These are phyloP conservation scores for Caenorhabditis plicata DNA, from an alignment of 2,888 invertebrate genomes.

Conservation along the genomic window DNA sequence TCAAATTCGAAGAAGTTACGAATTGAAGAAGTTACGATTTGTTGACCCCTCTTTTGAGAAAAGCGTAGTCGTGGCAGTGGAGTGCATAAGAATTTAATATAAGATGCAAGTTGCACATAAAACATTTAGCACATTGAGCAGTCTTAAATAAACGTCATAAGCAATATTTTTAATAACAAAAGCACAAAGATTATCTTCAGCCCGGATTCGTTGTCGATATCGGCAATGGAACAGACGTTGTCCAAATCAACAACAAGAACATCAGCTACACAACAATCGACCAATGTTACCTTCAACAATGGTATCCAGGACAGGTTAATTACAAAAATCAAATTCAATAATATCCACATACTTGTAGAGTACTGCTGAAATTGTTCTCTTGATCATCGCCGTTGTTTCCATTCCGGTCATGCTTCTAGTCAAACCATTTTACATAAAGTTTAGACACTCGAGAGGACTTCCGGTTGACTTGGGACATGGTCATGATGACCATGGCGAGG, in stretches of 20 bases:
- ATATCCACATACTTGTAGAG: no score
- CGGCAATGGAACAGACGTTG: conserved; percentile 16
- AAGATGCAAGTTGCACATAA: no score
- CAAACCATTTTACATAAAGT: conserved; percentile 58
- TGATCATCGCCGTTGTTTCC: conserved; percentile 65
- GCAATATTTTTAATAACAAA: not conserved
- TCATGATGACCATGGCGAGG: conserved; percentile 73
- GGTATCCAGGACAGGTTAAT: conserved; percentile 61
- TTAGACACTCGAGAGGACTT: conserved; percentile 43
- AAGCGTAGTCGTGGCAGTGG: no score
- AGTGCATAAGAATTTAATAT: no score
- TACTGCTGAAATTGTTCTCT: conserved; percentile 64
- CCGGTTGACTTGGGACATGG: conserved; percentile 55
- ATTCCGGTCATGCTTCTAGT: conserved; percentile 64
- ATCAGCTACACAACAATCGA: conserved; percentile 31
- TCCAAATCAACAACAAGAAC: conserved; percentile 10
- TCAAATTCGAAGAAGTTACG: no score
- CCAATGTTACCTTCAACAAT: conserved; percentile 55
- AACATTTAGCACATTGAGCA: no score
- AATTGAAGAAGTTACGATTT: no score
- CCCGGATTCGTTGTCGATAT: conserved; percentile 26
- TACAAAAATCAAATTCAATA: no score
- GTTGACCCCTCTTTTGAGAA: no score
- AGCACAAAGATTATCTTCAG: conserved; percentile 4
- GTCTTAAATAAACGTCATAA: not conserved